Evolutionary conservation across 2,797 vertebrate species (phyloP), one percentile per base, ranked within the genome.

Genomic region (Clarias platycephalus): DNA sequence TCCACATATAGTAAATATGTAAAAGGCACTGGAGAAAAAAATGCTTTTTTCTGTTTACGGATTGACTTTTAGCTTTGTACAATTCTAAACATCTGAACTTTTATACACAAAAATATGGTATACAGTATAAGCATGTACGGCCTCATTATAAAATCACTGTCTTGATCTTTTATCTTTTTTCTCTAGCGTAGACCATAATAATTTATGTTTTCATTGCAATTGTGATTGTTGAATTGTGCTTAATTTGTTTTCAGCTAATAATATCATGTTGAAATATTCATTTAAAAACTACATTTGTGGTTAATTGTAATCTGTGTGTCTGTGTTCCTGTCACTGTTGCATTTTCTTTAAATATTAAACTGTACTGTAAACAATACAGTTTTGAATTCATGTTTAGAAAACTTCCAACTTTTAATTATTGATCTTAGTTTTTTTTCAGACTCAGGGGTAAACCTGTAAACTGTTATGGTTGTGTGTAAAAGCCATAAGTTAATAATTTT

Each of bases 211-310:
- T 79, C 90, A 92, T 93, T 88, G 85, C 88, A 88, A 84, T 86
- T 91, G 92, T 94, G 92, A 92, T 92, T 91, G 81, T 91, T 94
- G 92, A 92, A 88, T 57, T 89, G 92, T 93, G 89, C 57, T 90
- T 94, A 84, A 94, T 92, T 92, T 93, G 91, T 93, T 92, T 91
- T 90, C 84, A 91, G 91, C 92, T 88, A 84, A 88, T 92, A 89
- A 91, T 91, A 89, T 90, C 90, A 85, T 84, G 87, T 81, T 53
- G 8, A 75, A n/a, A 72, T 26, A 49, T 72, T 16, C 0, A 20
- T 55, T 55, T 26, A 0, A 16, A 49, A 75, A 67, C 20, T 24
- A n/a, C 53, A 72, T 75, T 75, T 55, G 55, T 18, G 72, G 7
- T 0, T 84, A 28, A 55, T 60, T 79, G 88, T 88, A 88, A 90